Conservation (phyloP, 2,888 invertebrate genomes). For the Taphrorychus bicolor region DNA sequence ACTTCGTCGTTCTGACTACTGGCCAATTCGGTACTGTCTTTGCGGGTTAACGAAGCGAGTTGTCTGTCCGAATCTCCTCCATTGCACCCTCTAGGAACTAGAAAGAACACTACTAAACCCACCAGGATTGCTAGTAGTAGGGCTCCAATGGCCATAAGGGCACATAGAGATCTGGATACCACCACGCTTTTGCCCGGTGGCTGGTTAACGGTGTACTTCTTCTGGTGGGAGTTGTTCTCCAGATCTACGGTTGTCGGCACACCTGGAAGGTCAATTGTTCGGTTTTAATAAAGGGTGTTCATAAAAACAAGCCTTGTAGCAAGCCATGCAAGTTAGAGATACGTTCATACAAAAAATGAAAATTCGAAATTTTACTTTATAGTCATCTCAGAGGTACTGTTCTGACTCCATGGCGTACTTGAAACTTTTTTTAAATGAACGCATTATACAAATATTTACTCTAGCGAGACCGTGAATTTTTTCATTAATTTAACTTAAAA, state of each 20-base stretch:
- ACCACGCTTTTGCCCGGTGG: conserved; percentile 48
- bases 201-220: conserved; percentile 57
- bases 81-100: conserved; percentile 53
- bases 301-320: no score
- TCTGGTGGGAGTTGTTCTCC: conserved; percentile 57
- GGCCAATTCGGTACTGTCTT: conserved; percentile 5
- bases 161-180: conserved; percentile 55
- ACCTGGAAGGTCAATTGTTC: no score
- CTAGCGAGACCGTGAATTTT: background rate
- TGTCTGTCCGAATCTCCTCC: conserved; percentile 38
- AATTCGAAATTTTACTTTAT: no score
- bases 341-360: no score
- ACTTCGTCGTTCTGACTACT: conserved; percentile 36
- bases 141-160: conserved; percentile 56
- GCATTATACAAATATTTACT: background rate
- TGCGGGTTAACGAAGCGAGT: conserved; percentile 37
- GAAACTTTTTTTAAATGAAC: no score
- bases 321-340: no score
- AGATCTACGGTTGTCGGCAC: conserved; percentile 57
- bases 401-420: no score
- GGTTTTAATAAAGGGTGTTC: no score
- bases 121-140: conserved; percentile 54
- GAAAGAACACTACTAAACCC: conserved; percentile 56
- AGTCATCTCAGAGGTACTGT: no score
- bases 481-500: background rate